These are phyloP conservation scores for Numenius phaeopus DNA, from an alignment of 2,797 vertebrate genomes.

Conservation along the genomic window DNA sequence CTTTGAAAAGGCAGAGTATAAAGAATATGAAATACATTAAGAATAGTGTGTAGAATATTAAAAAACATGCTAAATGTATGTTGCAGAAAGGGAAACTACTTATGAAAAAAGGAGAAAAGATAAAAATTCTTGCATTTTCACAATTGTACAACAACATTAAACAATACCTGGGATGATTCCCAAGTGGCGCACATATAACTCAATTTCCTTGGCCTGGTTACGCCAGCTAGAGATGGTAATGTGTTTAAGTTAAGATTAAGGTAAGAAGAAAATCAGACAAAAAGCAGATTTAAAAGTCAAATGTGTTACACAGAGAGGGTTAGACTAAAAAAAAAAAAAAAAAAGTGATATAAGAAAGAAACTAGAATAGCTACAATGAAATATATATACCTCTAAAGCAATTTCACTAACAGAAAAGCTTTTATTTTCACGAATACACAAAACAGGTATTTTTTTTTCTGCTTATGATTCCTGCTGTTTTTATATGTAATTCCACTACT, in stretches of 20 bases:
- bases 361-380: background rate
- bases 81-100: background rate
- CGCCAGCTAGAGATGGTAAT: background rate
- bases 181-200: background rate
- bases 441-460: background rate
- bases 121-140: background rate
- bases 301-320: background rate
- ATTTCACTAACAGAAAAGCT: background rate
- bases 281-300: constrained; percentile 8
- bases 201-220: background rate
- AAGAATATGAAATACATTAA: constrained; percentile 1
- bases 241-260: background rate
- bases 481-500: background rate
- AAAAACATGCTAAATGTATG: background rate
- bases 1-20: constrained; percentile 27
- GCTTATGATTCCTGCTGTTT: background rate
- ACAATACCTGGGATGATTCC: background rate
- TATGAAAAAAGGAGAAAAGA: background rate
- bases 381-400: background rate
- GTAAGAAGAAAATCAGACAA: constrained; percentile 3
- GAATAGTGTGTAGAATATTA: background rate
- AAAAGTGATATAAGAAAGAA: background rate
- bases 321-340: background rate
- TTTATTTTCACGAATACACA: constrained; percentile 25
- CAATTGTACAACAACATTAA: background rate